Conservation (phyloP, 2,113 vertebrate species). For the Dascyllus trimaculatus region DNA sequence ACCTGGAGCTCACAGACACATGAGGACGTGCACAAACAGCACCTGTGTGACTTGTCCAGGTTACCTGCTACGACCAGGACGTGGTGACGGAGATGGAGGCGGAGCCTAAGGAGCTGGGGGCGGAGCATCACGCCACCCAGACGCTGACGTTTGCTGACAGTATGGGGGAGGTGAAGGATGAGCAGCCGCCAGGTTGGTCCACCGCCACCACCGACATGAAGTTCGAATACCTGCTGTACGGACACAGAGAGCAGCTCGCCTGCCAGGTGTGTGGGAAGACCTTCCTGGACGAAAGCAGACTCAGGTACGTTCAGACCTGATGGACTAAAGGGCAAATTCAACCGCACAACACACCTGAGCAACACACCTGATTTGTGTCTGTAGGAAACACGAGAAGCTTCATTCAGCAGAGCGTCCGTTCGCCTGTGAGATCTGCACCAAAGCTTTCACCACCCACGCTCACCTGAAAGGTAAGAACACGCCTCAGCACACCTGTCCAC, state of each 20-base stretch:
- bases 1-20: no score
- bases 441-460: conserved; percentile 97
- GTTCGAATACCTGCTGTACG: conserved; percentile 96
- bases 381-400: conserved; percentile 93
- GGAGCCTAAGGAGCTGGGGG: conserved; percentile 90
- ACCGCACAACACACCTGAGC: neutral
- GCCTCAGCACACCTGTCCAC: neutral
- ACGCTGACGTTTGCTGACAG: conserved; percentile 92
- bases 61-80: conserved; percentile 96
- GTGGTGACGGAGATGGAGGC: conserved; percentile 92
- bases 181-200: conserved; percentile 78
- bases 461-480: conserved; percentile 89
- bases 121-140: conserved; percentile 90
- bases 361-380: neutral
- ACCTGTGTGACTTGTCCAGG: conserved; percentile 51
- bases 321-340: neutral
- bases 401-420: conserved; percentile 97
- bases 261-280: conserved; percentile 96
- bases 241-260: conserved; percentile 93
- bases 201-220: conserved; percentile 93
- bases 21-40: neutral
- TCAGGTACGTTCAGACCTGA: conserved; percentile 78
- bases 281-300: conserved; percentile 92
- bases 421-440: conserved; percentile 96
- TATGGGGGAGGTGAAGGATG: conserved; percentile 87